Conservation (phyloP, 2,113 vertebrate genomes). For the Sander lucioperca region DNA sequence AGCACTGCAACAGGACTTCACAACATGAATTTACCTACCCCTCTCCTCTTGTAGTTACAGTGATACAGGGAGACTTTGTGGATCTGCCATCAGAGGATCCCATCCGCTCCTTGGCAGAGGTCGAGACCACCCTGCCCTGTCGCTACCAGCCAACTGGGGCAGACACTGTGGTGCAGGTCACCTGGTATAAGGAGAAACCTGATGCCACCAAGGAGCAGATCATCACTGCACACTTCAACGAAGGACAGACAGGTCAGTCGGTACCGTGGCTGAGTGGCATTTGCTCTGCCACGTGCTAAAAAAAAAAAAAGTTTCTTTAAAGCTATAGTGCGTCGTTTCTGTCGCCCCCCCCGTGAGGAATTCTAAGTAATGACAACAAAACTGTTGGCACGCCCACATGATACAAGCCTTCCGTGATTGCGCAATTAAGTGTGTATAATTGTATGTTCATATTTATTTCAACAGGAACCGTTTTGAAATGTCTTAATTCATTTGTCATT, state of each 20-base stretch:
- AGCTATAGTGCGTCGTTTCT: too few species aligned
- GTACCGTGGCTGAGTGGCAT: neutral
- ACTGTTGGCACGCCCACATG: too few species aligned
- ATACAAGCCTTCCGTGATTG: too few species aligned
- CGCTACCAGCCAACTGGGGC: neutral
- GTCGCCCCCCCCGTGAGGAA: too few species aligned
- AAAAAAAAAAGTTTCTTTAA: neutral
- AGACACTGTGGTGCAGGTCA: slow-evolving; percentile 72
- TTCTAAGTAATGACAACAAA: too few species aligned
- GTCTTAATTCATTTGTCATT: too few species aligned
- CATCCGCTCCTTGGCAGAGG: slow-evolving; percentile 70
- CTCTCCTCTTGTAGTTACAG: slow-evolving; percentile 41
- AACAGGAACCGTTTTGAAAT: too few species aligned
- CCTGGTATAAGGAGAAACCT: slow-evolving; percentile 65
- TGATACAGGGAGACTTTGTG: slow-evolving; percentile 56
- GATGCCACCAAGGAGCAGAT: slow-evolving; percentile 73
- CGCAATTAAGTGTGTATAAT: too few species aligned
- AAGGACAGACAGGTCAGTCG: slow-evolving; percentile 76
- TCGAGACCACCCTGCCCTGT: slow-evolving; percentile 76
- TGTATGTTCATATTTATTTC: too few species aligned
- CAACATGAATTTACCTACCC: neutral
- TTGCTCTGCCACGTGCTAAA: too few species aligned
- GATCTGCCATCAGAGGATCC: slow-evolving; percentile 12
- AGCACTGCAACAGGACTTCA: too few species aligned
- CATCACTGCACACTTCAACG: slow-evolving; percentile 63